Base-by-base conservation (phyloP, 2,797 vertebrate genomes). In the Paedocypris micromegethes region DNA sequence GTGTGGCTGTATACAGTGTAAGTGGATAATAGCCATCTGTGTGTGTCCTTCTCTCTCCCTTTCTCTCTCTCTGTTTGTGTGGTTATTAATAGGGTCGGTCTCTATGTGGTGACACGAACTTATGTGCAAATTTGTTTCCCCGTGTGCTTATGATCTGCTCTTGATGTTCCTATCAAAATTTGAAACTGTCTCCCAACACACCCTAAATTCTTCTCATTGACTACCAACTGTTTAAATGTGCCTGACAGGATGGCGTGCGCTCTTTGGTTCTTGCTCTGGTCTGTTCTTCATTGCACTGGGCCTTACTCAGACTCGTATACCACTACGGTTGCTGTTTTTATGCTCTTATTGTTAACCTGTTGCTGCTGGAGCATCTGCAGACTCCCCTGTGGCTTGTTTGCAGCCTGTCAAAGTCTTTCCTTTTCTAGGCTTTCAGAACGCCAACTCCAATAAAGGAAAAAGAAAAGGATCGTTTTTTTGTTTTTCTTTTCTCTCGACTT, bases 91-190 rank as follows among this genome's bases (percentile, higher is more conserved):
- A 90, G 88, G 80, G 75, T 80, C 66, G 68, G 83, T 73, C 59
- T 83, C 73, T 69, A 58, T 79, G 80, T 88, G 88, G 85, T 89
- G 89, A 91, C 88, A 89, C 67, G 82, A 82, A 80, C 77, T 76
- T 81, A 81, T 86, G 84, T 88, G 83, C 86, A 83, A 90, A 89
- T 89, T 83, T 89, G 87, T 89, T 89, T 90, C 85, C 23, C 84
- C 79, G 80, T 48, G 44, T 47, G 46, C 84, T 79, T 84, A 47
- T 54, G 51, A 51, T 64, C 42, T 51, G 59, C 38, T 49, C 2
- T 3, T 64, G 49, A 49, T 69, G 50, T 67, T 82, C 83, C 80
- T 83, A 81, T 83, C 74, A 86, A 85, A 81, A 86, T 75, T 80
- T 68, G 72, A 80, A 79, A 78, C 77, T 72, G 58, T 54, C 52